A percentile compares a stretch with the other conserved stretches of the same genome.
Evolutionary conservation across 92 coral and sea anemone genomes (phyloP).

Genomic region (Desmophyllum pertusum): DNA sequence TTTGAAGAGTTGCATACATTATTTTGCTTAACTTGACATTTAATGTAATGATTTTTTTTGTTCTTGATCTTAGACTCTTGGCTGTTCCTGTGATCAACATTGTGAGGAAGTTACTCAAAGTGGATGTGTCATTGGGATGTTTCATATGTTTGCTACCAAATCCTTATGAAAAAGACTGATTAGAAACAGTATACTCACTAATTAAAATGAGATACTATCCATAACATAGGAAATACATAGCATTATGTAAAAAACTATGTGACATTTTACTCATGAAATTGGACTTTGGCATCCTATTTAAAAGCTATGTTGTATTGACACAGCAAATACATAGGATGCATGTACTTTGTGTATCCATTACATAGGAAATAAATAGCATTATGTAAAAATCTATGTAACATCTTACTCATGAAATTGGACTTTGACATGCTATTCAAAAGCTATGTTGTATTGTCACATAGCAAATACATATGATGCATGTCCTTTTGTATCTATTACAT

Average conservation of each 20-base stretch:
- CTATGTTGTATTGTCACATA: not conserved
- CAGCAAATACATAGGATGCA: not conserved
- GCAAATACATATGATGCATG: not conserved
- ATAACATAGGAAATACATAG: constrained; percentile 10
- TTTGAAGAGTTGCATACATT: too few species aligned
- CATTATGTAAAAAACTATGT: too few species aligned
- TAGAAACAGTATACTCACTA: too few species aligned
- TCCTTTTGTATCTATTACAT: too few species aligned
- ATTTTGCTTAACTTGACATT: too few species aligned
- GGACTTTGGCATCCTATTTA: too few species aligned
- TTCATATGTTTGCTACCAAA: not conserved
- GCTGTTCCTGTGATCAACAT: constrained; percentile 47
- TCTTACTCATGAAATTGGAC: too few species aligned
- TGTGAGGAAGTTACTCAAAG: constrained; percentile 11
- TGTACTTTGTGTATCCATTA: too few species aligned
- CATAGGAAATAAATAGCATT: constrained; percentile 9
- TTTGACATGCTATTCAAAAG: not conserved
- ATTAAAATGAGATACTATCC: not conserved
- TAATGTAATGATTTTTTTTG: not conserved
- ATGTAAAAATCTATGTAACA: too few species aligned
- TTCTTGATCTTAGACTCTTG: constrained; percentile 31
- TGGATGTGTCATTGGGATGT: constrained; percentile 26
- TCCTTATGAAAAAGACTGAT: not conserved
- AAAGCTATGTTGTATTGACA: not conserved
- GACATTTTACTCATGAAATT: too few species aligned